phyloP scores from a whole-genome alignment of 2,797 vertebrate genomes.

The Cheirogaleus major region DNA sequence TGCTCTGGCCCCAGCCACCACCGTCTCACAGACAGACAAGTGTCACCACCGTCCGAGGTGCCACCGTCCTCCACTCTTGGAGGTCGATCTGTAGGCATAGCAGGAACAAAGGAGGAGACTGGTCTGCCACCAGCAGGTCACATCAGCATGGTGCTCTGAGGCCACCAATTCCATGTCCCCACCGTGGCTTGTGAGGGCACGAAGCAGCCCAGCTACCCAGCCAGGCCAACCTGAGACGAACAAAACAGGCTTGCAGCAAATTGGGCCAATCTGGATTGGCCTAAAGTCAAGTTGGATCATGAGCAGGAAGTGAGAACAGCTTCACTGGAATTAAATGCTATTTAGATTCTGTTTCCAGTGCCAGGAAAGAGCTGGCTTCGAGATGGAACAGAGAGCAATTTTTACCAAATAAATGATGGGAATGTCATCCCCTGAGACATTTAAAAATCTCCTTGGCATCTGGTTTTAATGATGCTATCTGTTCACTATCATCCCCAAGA shows the following conservation, averaged over 20 bases:
- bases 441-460: slow-evolving; percentile 62
- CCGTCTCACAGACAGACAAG: neutral
- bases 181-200: neutral
- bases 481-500: slow-evolving; percentile 56
- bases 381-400: slow-evolving; percentile 13
- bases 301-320: slow-evolving; percentile 37
- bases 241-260: neutral
- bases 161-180: rapidly evolving
- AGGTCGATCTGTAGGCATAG: neutral
- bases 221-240: neutral
- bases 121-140: neutral
- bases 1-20: rapidly evolving
- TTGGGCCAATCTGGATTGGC: neutral
- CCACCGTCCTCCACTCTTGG: rapidly evolving
- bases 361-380: slow-evolving; percentile 68
- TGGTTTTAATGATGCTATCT: slow-evolving; percentile 59
- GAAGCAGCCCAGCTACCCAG: neutral
- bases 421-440: slow-evolving; percentile 46
- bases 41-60: rapidly evolving
- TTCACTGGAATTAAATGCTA: slow-evolving; percentile 51
- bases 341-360: slow-evolving; percentile 27
- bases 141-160: rapidly evolving
- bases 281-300: slow-evolving; percentile 39
- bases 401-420: slow-evolving; percentile 54
- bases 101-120: rapidly evolving